phyloP scores from a whole-genome alignment of 2,113 vertebrate species.

The Oncorhynchus tshawytscha region DNA sequence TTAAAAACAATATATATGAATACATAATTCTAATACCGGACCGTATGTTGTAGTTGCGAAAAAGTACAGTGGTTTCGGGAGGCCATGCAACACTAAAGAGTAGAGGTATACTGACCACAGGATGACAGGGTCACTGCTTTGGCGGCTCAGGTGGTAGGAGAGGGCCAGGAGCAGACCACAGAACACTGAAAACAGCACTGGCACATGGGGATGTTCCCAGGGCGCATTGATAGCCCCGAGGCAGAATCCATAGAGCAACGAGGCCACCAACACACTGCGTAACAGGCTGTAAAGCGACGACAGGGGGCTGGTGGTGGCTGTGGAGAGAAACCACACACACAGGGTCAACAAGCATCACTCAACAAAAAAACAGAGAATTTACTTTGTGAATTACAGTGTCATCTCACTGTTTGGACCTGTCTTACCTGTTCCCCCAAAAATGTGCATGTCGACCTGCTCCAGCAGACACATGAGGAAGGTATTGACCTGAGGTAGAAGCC shows the following conservation, averaged over 20 bases:
- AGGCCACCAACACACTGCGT: slow-evolving; percentile 81
- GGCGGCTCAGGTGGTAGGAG: slow-evolving; percentile 89
- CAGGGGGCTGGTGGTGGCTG: slow-evolving; percentile 88
- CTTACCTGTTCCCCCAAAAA: slow-evolving; percentile 89
- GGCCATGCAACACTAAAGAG: neutral
- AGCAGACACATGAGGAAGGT: slow-evolving; percentile 92
- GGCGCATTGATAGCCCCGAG: slow-evolving; percentile 84
- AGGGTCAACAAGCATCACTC: neutral
- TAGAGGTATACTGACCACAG: slow-evolving; percentile 76
- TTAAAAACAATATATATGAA: too few relatives aligned
- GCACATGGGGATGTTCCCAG: slow-evolving; percentile 88
- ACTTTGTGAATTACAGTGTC: neutral
- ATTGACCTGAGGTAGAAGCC: slow-evolving; percentile 96
- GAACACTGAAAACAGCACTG: slow-evolving; percentile 89
- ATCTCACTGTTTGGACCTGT: neutral
- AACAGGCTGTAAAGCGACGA: slow-evolving; percentile 84
- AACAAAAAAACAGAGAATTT: neutral
- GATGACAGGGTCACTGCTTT: slow-evolving; percentile 88
- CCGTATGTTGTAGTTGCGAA: too few relatives aligned
- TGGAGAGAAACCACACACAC: slow-evolving; percentile 20
- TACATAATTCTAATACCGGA: too few relatives aligned
- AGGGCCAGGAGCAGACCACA: slow-evolving; percentile 86
- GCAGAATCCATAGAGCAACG: slow-evolving; percentile 87
- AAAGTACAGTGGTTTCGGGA: too few relatives aligned
- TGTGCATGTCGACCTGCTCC: slow-evolving; percentile 90